A percentile compares a stretch with the other conserved stretches of the same genome.
Evolutionary conservation across 2,888 invertebrate species (phyloP).

Genomic region (Augiades crinisus): DNA sequence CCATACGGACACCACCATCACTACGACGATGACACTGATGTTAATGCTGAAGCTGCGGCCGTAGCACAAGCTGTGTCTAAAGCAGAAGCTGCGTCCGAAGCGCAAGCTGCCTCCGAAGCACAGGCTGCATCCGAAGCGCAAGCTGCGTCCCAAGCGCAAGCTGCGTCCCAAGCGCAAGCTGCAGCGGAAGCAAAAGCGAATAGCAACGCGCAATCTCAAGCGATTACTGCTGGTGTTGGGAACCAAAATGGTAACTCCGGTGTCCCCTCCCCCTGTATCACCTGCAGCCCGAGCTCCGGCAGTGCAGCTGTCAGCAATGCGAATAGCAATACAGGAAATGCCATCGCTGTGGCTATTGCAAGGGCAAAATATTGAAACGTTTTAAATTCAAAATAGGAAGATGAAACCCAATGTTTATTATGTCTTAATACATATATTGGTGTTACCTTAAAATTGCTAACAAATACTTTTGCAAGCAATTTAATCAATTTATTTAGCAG

Average conservation of each 20-base stretch:
- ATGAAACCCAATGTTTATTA: no score
- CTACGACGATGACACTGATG: slow-evolving; percentile 15
- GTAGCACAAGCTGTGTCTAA: neutral
- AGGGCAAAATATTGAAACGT: slow-evolving; percentile 11
- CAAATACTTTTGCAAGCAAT: no score
- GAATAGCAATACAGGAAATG: slow-evolving; percentile 43
- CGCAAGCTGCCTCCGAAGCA: neutral
- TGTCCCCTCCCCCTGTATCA: slow-evolving; percentile 20
- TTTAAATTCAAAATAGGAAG: no score
- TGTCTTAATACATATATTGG: no score
- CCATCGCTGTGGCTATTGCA: slow-evolving; percentile 44
- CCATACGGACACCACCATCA: slow-evolving; percentile 31
- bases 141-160: neutral
- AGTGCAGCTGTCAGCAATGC: slow-evolving; percentile 46
- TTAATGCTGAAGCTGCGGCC: slow-evolving; percentile 1
- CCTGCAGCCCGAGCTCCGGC: slow-evolving; percentile 28
- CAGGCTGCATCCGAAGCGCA: slow-evolving; percentile 7
- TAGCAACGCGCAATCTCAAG: slow-evolving; percentile 7
- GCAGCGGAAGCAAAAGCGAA: neutral
- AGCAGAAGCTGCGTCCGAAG: slow-evolving; percentile 6
- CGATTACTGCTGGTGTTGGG: slow-evolving; percentile 1
- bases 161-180: neutral
- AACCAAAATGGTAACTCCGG: slow-evolving; percentile 3
- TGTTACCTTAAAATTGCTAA: no score
- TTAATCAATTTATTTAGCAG: neutral